Evolutionary conservation across 1,140 invertebrate species (phyloP).

Genomic region (Pentalonia nigronervosa): DNA sequence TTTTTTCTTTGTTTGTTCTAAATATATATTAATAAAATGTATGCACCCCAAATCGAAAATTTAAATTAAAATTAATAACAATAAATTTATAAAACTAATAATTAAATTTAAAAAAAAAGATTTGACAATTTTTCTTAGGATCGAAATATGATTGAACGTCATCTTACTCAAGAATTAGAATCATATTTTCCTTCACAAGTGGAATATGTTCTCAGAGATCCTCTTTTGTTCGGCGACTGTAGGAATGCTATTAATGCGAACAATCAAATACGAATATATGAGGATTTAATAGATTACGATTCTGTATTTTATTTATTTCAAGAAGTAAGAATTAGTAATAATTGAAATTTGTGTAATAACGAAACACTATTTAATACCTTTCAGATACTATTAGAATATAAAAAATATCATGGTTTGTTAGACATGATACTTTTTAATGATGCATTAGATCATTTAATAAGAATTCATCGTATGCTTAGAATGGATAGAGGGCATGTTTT

Average conservation of each 20-base stretch:
- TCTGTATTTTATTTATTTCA: conserved; percentile 84
- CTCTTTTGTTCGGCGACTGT: conserved; percentile 87
- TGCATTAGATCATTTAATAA: conserved; percentile 85
- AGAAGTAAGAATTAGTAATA: conserved; percentile 69
- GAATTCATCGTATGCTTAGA: conserved; percentile 81
- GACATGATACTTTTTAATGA: conserved; percentile 90
- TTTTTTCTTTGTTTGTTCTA: background rate
- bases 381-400: conserved; percentile 86
- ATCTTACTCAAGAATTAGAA: conserved; percentile 17
- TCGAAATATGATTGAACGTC: conserved; percentile 2
- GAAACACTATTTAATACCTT: background rate
- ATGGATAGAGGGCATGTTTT: conserved; percentile 85
- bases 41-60: background rate
- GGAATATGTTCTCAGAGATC: conserved; percentile 78
- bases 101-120: background rate
- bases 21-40: background rate
- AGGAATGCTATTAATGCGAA: conserved; percentile 77
- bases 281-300: conserved; percentile 88
- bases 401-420: conserved; percentile 73
- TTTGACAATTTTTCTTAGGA: conserved; percentile 18
- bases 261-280: conserved; percentile 80
- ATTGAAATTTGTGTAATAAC: background rate
- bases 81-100: background rate
- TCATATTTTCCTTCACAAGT: conserved; percentile 66
- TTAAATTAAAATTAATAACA: background rate